These are phyloP conservation scores for Euschistus heros DNA, from an alignment of 1,140 invertebrate species.

Conservation along the genomic window DNA sequence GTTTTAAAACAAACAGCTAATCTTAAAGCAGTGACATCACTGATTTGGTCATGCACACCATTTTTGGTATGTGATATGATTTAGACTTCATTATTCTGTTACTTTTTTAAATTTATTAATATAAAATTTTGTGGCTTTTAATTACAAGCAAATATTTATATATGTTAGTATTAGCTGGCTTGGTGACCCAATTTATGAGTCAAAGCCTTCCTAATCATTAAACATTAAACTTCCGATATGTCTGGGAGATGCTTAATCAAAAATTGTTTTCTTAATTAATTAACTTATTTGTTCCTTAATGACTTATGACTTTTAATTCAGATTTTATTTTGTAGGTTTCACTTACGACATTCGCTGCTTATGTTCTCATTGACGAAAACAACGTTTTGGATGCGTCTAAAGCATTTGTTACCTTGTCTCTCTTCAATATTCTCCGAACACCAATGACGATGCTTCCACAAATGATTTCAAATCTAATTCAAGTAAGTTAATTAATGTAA, in stretches of 20 bases:
- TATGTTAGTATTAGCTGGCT: too few species aligned
- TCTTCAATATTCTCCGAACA: conserved; percentile 96
- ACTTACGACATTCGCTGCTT: conserved; percentile 85
- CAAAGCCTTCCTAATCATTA: too few species aligned
- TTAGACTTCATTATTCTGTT: too few species aligned
- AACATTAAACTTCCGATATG: too few species aligned
- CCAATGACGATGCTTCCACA: conserved; percentile 47
- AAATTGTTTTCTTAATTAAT: neutral
- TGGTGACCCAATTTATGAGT: too few species aligned
- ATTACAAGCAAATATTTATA: too few species aligned
- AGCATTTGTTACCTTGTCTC: conserved; percentile 91
- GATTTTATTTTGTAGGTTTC: conserved; percentile 51
- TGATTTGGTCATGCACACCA: conserved; percentile 91
- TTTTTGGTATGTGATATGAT: conserved; percentile 66
- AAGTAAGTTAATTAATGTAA: conserved; percentile 63
- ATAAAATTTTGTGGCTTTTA: too few species aligned
- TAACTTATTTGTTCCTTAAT: too few species aligned
- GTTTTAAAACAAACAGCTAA: conserved; percentile 75
- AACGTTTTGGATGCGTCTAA: conserved; percentile 74
- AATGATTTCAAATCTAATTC: conserved; percentile 55
- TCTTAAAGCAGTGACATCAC: conserved; percentile 78
- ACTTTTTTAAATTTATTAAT: too few species aligned
- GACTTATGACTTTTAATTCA: neutral
- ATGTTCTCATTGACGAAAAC: conserved; percentile 72
- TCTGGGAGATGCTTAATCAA: too few species aligned